Evolutionary conservation across 2,888 invertebrate species (phyloP), one percentile per base, ranked within the genome.

Genomic region (Platycheirus albimanus): DNA sequence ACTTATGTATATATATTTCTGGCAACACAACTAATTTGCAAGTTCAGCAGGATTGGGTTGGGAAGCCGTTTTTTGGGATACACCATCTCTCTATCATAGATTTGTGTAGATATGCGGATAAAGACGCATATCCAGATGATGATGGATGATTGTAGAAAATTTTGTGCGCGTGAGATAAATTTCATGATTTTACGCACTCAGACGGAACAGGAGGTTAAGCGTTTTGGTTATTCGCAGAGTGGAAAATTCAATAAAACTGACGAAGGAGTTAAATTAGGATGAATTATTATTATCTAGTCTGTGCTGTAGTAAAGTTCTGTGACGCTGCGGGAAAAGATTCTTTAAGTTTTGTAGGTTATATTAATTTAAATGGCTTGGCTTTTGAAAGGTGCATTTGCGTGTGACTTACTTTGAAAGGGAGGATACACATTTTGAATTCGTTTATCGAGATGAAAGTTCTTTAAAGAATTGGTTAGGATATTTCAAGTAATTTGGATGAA

Each of bases 21-120:
- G n/a, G 24, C 51, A 67, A 72, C 49, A 64, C 83, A 83, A 83
- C 83, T 83, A 78, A 83, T 83, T 83, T 83, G 83, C 77, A 78
- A 78, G 58, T 78, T 83, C 83, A 83, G 83, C 83, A 43, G 56
- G 38, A 43, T n/a, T n/a, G 63, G 51, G 72, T 76, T 56, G 56
- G 41, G 70, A 41, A 43, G 61, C 28, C 17, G 58, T 58, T 58
- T 43, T n/a, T n/a, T 15, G 13, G 20, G 2, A n/a, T n/a, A 41
- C 15, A 41, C 24, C 24, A 43, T 11, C 17, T 41, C 56, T 52
- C 15, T 13, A 15, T 10, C n/a, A 20, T 19, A 19, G 45, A 49
- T 49, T 24, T 24, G 6, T 24, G 2, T 19, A 7, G n/a, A 8
- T 24, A n/a, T 41, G 10, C 8, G 10, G n/a, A 10, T 10, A 24